Evolutionary conservation across 2,113 vertebrate species (phyloP).

Genomic region (Cavia porcellus): DNA sequence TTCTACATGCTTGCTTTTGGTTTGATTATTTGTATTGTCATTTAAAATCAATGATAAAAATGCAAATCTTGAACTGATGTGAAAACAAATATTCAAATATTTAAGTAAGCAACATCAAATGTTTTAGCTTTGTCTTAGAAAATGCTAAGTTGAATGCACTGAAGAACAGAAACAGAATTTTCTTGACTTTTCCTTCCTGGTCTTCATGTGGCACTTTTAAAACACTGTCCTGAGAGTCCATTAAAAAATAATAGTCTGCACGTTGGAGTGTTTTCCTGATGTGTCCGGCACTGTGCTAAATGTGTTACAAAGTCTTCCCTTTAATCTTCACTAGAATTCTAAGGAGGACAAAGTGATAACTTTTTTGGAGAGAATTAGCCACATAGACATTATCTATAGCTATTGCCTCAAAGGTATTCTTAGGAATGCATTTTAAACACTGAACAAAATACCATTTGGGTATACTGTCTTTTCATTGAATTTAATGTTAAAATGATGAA

Average conservation of each 20-base stretch:
- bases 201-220: not conserved
- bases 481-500: slow-evolving; percentile 25
- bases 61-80: slow-evolving; percentile 37
- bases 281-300: not conserved
- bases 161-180: slow-evolving; percentile 29
- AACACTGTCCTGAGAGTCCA: not conserved
- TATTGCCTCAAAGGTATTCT: not conserved
- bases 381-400: not conserved
- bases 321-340: not conserved
- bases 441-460: not conserved
- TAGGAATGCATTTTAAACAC: not conserved
- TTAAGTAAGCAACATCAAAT: slow-evolving; percentile 1
- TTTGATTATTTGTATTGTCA: slow-evolving; percentile 6
- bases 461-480: slow-evolving; percentile 39
- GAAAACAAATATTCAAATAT: not conserved
- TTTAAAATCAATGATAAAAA: slow-evolving; percentile 55
- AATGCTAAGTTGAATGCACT: not conserved
- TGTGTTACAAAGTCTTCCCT: not conserved
- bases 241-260: not conserved
- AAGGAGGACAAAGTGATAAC: not conserved
- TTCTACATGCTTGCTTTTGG: not conserved
- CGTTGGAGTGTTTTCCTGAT: not conserved
- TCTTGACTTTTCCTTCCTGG: not conserved
- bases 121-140: slow-evolving; percentile 20
- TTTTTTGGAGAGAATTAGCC: not conserved